Evolutionary conservation across 2,888 invertebrate species (phyloP).

Genomic region (Oscheius sp.): DNA sequence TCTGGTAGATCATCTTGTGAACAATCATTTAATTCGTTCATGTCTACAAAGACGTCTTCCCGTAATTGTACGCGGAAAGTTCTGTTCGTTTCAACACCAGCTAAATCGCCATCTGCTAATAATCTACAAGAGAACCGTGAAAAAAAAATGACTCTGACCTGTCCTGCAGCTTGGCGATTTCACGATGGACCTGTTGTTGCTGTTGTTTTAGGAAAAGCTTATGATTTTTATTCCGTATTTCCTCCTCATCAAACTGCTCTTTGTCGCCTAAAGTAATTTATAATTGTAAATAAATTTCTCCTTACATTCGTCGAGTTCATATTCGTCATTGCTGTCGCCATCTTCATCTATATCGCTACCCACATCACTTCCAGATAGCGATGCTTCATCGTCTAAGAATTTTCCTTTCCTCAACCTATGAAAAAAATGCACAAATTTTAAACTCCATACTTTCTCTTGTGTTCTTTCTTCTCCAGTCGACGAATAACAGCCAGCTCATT

Average conservation of each 20-base stretch:
- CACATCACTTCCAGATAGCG: conserved; percentile 68
- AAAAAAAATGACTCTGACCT: no score
- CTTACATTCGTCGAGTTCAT: conserved; percentile 59
- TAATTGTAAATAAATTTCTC: no score
- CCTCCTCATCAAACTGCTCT: conserved; percentile 60
- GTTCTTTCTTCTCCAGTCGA: conserved; percentile 44
- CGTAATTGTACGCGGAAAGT: conserved; percentile 58
- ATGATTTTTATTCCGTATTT: conserved; percentile 57
- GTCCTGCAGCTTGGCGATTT: conserved; percentile 62
- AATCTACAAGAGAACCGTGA: no score
- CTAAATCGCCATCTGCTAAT: conserved; percentile 62
- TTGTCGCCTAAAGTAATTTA: conserved; percentile 44
- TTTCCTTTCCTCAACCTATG: conserved; percentile 47
- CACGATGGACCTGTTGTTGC: conserved; percentile 56
- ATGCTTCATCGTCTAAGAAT: conserved; percentile 70
- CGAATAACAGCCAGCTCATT: conserved; percentile 57
- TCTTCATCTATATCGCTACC: conserved; percentile 64
- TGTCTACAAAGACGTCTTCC: conserved; percentile 36
- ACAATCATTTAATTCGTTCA: conserved; percentile 2
- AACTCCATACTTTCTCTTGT: conserved; percentile 41
- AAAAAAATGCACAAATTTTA: not conserved
- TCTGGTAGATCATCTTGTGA: conserved; percentile 29
- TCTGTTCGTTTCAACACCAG: conserved; percentile 59
- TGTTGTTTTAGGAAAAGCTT: conserved; percentile 60
- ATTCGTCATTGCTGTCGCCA: conserved; percentile 51